Conservation (phyloP, 2,888 invertebrate species). For the Scaptodrosophila latifasciaeformis region DNA sequence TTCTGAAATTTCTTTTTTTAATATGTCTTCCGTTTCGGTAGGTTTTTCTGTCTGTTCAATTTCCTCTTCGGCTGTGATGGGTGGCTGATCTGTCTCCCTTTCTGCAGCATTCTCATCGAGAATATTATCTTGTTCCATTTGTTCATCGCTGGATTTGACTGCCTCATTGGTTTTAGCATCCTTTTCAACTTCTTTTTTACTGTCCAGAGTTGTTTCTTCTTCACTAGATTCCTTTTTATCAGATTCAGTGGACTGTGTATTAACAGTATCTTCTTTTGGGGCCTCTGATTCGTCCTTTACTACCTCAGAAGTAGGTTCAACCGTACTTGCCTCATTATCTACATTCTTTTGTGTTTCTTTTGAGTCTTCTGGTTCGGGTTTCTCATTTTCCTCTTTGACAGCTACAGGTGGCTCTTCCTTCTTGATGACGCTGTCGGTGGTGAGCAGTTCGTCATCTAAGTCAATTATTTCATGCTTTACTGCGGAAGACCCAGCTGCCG, state of each 20-base stretch:
- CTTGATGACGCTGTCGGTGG: conserved; percentile 69
- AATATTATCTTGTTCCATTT: too few species aligned
- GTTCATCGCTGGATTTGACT: conserved; percentile 26
- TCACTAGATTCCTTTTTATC: neutral
- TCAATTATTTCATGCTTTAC: conserved; percentile 71
- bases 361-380: conserved; percentile 36
- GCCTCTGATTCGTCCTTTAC: conserved; percentile 19
- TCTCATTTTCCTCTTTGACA: conserved; percentile 51
- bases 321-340: conserved; percentile 25
- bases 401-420: conserved; percentile 51
- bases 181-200: conserved; percentile 24
- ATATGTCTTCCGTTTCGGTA: neutral
- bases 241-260: too few species aligned
- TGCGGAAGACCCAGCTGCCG: conserved; percentile 33
- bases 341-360: conserved; percentile 69
- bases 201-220: too few species aligned
- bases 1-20: neutral
- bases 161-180: conserved; percentile 17
- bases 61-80: neutral
- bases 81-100: too few species aligned
- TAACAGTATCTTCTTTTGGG: too few species aligned
- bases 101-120: too few species aligned
- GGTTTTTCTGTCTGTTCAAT: conserved; percentile 47
- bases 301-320: conserved; percentile 14
- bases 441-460: conserved; percentile 65